Percentiles rank a stretch among this genome's conserved stretches.
Conservation (phyloP, 2,113 vertebrate species). For the Pelusios castaneus region DNA sequence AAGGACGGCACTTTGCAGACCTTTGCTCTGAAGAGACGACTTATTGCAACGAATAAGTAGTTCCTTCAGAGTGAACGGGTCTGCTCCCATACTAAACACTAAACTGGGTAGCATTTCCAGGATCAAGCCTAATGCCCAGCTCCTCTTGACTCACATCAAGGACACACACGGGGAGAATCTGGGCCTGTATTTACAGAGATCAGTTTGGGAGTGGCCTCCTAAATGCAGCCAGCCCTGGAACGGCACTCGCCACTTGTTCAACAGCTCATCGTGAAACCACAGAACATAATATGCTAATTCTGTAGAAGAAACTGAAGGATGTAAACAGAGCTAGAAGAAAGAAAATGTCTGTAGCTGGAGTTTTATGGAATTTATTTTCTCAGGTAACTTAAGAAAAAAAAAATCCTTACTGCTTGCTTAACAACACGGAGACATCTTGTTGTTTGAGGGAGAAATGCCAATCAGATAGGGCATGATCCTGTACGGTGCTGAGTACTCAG, state of each 20-base stretch:
- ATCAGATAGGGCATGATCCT: not conserved
- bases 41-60: not conserved
- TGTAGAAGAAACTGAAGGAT: no score
- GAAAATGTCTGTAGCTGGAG: no score
- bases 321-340: no score
- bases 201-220: not conserved
- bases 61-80: not conserved
- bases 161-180: not conserved
- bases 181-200: not conserved
- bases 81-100: not conserved
- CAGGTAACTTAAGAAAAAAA: conserved; percentile 15
- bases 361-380: conserved; percentile 3
- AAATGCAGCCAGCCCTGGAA: conserved; percentile 6
- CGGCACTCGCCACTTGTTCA: rapidly evolving
- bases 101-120: rapidly evolving
- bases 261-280: not conserved
- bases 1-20: not conserved
- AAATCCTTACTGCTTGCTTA: not conserved
- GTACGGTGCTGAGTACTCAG: rapidly evolving
- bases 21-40: not conserved
- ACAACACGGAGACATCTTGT: not conserved
- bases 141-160: not conserved
- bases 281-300: no score
- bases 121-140: not conserved
- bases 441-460: not conserved